Evolutionary conservation across 1,140 invertebrate species (phyloP).

Genomic region (Andricus grossulariae): DNA sequence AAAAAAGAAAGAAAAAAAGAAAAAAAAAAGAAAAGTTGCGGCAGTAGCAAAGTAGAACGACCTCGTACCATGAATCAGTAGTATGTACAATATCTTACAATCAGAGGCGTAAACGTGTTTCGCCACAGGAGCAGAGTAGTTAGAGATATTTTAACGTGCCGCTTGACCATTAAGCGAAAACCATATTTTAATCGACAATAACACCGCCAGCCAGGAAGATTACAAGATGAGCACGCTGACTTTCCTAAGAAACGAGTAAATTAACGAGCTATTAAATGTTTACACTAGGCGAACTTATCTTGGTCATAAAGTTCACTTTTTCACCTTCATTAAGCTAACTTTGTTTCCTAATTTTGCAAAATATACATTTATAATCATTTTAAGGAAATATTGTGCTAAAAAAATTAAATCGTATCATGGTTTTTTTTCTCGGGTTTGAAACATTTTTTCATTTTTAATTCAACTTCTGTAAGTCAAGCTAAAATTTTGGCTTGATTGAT

Average conservation of each 20-base stretch:
- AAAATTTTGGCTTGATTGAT: too few species aligned
- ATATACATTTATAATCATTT: background rate
- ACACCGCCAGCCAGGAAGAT: conserved; percentile 9
- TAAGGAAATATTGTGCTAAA: too few species aligned
- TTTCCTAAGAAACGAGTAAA: conserved; percentile 28
- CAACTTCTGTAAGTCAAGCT: too few species aligned
- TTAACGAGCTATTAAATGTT: conserved; percentile 21
- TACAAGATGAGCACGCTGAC: conserved; percentile 17
- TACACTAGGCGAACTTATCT: background rate
- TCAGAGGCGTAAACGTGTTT: conserved; percentile 28
- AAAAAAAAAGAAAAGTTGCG: background rate
- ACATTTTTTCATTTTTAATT: too few species aligned
- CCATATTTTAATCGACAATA: conserved; percentile 31
- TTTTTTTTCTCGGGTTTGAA: background rate
- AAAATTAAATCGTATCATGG: too few species aligned
- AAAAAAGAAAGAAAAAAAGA: background rate
- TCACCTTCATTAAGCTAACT: background rate
- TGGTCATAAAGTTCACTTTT: background rate
- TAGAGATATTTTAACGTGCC: conserved; percentile 31
- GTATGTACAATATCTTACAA: conserved; percentile 28
- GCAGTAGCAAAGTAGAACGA: conserved; percentile 30
- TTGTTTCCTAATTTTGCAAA: background rate
- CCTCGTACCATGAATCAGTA: conserved; percentile 23
- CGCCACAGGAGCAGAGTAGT: conserved; percentile 23
- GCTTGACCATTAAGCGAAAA: conserved; percentile 28